Base-by-base conservation (phyloP, 1,140 invertebrate genomes). In the Scaptomyza graminum region DNA sequence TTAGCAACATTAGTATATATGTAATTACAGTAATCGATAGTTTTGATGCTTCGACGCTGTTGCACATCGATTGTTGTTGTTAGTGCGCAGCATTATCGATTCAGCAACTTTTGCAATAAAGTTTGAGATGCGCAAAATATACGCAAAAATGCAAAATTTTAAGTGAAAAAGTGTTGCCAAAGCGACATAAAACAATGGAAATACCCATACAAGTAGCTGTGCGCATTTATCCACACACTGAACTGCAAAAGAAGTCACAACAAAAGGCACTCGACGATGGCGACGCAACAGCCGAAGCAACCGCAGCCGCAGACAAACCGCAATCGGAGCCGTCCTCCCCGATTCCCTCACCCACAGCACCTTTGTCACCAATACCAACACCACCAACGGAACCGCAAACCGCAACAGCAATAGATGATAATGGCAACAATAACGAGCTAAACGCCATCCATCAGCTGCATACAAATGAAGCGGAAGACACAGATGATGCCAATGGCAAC, bases 131-230 rank as follows among this genome's bases (percentile, higher is more conserved):
- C 37, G 34, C 49, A 46, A 87, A 78, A 87, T 87, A 51, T 51
- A 43, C 18, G 63, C 3, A 55, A 74, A 77, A 47, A 62, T 49
- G 63, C 41, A 31, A 34, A 49, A 50, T 49, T 46, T 18, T 25
- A 68, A 63, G 64, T 87, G 73, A 87, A 81, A 70, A 63, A 43
- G 15, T 37, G 22, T 43, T 49, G 11, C 43, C 9, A 15, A 46
- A 68, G 39, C 65, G 37, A 54, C 46, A 65, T 44, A 5, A 41
- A 47, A 74, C 28, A 44, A 92, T 94, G 93, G 93, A 94, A 92
- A 93, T 94, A 66, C 93, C 93, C 43, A 93, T 94, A 51, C 93
- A 94, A 93, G 93, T 94, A 63, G 93, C 93, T 16, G 93, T 94
- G 63, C 92, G 93, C 31, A 91, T 94, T 52, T 93, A 92, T 63